Evolutionary conservation across 2,797 vertebrate species (phyloP).

Genomic region (Enteromius mattozi): DNA sequence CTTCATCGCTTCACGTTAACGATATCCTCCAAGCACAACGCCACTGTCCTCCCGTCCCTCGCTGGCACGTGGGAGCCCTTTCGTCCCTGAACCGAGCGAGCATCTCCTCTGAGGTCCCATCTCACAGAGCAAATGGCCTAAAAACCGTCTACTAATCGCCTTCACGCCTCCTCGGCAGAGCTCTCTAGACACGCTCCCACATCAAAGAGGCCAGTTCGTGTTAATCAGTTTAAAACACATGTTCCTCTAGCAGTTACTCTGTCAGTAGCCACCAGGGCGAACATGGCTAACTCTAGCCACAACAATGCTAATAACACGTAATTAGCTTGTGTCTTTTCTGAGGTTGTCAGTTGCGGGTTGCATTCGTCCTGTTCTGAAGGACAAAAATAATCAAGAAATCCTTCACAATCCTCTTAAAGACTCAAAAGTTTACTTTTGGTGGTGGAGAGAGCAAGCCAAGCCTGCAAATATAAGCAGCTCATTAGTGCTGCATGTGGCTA

Average conservation of each 20-base stretch:
- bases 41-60: slow-evolving; percentile 49
- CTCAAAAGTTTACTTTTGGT: slow-evolving; percentile 81
- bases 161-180: slow-evolving; percentile 61
- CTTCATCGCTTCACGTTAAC: slow-evolving; percentile 69
- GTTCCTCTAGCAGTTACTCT: slow-evolving; percentile 65
- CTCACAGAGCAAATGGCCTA: slow-evolving; percentile 54
- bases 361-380: slow-evolving; percentile 12
- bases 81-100: slow-evolving; percentile 41
- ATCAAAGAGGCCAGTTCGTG: slow-evolving; percentile 68
- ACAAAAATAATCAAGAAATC: slow-evolving; percentile 11
- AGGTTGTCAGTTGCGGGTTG: background rate
- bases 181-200: slow-evolving; percentile 63
- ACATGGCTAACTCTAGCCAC: slow-evolving; percentile 68
- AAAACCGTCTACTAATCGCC: slow-evolving; percentile 63
- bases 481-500: slow-evolving; percentile 77
- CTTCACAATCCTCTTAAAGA: slow-evolving; percentile 44
- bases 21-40: slow-evolving; percentile 63
- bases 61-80: slow-evolving; percentile 43
- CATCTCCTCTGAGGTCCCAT: slow-evolving; percentile 56
- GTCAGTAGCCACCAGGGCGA: slow-evolving; percentile 68
- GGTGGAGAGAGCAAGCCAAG: slow-evolving; percentile 75
- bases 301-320: slow-evolving; percentile 76
- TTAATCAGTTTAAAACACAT: slow-evolving; percentile 75
- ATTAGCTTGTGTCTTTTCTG: slow-evolving; percentile 73
- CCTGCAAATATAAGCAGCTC: slow-evolving; percentile 79